These are phyloP conservation scores for Myoxocephalus aenaeus DNA, from an alignment of 2,797 vertebrate genomes.

Conservation along the genomic window DNA sequence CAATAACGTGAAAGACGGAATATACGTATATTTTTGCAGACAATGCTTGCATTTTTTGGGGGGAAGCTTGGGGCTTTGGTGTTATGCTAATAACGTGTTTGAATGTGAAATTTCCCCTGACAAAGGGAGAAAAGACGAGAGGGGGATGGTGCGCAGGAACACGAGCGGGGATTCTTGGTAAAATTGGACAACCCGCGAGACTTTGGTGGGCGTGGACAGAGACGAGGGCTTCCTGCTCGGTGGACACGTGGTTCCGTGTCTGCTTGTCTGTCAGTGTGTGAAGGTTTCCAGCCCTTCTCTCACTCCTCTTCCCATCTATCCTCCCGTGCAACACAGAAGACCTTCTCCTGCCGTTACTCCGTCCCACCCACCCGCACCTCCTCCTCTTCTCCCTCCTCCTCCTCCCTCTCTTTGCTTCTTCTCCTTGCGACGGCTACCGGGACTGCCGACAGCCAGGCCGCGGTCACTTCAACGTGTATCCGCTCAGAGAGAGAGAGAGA, in stretches of 20 bases:
- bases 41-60: constrained; percentile 34
- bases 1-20: constrained; percentile 40
- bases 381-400: constrained; percentile 2
- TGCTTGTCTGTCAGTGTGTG: constrained; percentile 71
- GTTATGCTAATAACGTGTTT: constrained; percentile 75
- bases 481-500: constrained; percentile 3
- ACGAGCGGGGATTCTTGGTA: constrained; percentile 8
- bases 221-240: constrained; percentile 77
- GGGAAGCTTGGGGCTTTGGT: constrained; percentile 46
- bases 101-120: constrained; percentile 72
- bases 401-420: constrained; percentile 10
- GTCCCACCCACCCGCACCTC: constrained; percentile 28
- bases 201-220: constrained; percentile 75
- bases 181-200: constrained; percentile 65
- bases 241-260: constrained; percentile 86
- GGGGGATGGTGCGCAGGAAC: constrained; percentile 53
- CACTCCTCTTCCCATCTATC: constrained; percentile 33
- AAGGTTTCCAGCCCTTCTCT: constrained; percentile 58
- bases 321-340: constrained; percentile 36
- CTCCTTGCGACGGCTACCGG: constrained; percentile 33
- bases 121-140: constrained; percentile 54
- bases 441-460: constrained; percentile 69
- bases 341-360: constrained; percentile 33
- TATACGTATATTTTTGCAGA: constrained; percentile 17
- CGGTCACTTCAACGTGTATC: constrained; percentile 58